Base-by-base conservation (phyloP, 2,888 invertebrate genomes). In the Phalera bucephala region DNA sequence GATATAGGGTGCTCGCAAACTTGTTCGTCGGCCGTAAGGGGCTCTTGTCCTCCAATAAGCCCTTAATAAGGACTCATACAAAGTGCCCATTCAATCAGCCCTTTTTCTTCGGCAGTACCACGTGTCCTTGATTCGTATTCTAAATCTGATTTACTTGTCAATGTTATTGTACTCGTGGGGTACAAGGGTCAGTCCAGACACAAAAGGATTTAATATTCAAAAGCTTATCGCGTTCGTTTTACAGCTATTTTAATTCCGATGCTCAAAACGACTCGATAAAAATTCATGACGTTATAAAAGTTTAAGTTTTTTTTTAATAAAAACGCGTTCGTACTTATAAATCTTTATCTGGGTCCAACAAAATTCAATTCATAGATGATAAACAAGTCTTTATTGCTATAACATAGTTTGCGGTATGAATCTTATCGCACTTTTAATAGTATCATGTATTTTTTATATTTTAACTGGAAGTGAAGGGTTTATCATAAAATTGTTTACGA, bases 71-170 rank as follows among this genome's bases (percentile, higher is more conserved):
- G 52, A 63, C 71, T 66, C 83, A 81, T 45, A 58, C 63, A 61
- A 69, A 78, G 80, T 70, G 57, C 64, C 72, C 68, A 59, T 78
- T 80, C 81, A 86, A 82, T 79, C 73, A 80, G 58, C 63, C 64
- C 68, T 76, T 78, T 77, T 76, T 72, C 69, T 80, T 74, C 73
- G 73, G 73, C 68, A 70, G 68, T 69, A 79, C 82, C 79, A 82
- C 78, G 79, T 84, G 86, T 72, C 84, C 87, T 86, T 85, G 80
- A 83, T 86, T 82, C 62, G 65, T 68, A 72, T 72, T 66, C 72
- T 64, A 73, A 81, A 82, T 82, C 73, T 61, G 72, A 83, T 83
- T 83, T 77, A 72, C 76, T 77, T 81, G 80, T 81, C 79, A 76
- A 73, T 71, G 70, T 75, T 71, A 72, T 75, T 80, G 72, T 72